Evolutionary conservation across 1,140 invertebrate species (phyloP).

Genomic region (Scaptomyza hsui): DNA sequence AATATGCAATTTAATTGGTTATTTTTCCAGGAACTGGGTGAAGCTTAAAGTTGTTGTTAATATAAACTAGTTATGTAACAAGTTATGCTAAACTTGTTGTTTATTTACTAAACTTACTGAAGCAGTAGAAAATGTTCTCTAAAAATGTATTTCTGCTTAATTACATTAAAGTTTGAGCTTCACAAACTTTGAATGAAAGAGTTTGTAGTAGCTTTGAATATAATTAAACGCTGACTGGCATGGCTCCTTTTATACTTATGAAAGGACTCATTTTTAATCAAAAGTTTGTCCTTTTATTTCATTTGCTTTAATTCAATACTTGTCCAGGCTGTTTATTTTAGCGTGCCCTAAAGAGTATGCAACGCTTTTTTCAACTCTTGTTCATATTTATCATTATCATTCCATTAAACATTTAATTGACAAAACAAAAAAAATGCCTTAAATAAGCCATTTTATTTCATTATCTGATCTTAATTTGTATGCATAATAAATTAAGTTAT

Average conservation of each 20-base stretch:
- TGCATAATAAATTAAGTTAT: constrained; percentile 20
- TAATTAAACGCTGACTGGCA: background rate
- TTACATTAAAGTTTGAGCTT: background rate
- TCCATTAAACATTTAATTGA: background rate
- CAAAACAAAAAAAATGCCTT: background rate
- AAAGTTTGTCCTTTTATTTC: background rate
- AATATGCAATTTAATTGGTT: constrained; percentile 3
- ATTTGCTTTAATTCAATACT: background rate
- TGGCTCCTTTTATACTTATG: no score
- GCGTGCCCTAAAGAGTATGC: constrained; percentile 2
- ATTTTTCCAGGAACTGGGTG: background rate
- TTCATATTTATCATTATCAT: background rate
- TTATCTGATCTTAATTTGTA: constrained; percentile 1
- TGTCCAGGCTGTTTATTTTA: background rate
- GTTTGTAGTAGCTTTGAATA: background rate
- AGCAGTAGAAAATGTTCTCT: background rate
- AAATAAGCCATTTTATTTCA: constrained; percentile 10
- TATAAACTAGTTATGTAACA: no score
- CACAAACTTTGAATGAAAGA: background rate
- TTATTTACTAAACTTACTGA: no score
- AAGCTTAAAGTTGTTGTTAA: background rate
- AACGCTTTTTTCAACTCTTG: background rate
- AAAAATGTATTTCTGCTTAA: background rate
- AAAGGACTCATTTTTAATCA: background rate
- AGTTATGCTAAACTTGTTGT: no score